Evolutionary conservation across 2,888 invertebrate genomes (phyloP).

Genomic region (Anagyrus pseudococci): DNA sequence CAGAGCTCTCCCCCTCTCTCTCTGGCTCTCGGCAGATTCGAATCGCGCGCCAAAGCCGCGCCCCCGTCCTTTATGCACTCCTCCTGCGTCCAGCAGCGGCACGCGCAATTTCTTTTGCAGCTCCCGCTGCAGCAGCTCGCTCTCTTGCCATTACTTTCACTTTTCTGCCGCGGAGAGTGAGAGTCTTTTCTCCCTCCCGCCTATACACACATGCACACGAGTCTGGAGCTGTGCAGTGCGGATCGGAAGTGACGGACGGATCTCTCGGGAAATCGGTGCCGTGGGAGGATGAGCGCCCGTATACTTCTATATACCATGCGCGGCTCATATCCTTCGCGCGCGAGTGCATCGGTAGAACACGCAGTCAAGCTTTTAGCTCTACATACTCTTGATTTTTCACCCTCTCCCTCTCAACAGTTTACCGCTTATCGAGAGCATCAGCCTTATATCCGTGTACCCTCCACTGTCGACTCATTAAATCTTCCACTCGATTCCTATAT

Average conservation of each 20-base stretch:
- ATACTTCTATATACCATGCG: too few species aligned
- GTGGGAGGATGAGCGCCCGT: too few species aligned
- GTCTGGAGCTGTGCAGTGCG: background rate
- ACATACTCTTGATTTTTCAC: background rate
- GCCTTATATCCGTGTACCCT: too few species aligned
- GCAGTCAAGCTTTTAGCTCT: background rate
- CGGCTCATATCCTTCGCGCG: background rate
- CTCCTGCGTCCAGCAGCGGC: background rate
- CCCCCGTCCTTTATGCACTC: background rate
- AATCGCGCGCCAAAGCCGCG: slow-evolving; percentile 13
- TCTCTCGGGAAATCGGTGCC: background rate
- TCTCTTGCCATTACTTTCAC: slow-evolving; percentile 15
- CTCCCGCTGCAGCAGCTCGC: background rate
- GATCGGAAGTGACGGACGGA: slow-evolving; percentile 15
- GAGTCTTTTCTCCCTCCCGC: background rate
- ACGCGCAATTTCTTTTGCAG: background rate
- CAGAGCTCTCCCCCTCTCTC: too few species aligned
- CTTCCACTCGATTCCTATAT: too few species aligned
- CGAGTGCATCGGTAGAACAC: background rate
- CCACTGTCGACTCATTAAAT: too few species aligned
- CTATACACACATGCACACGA: too few species aligned
- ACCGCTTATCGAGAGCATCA: too few species aligned
- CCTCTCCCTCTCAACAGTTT: too few species aligned
- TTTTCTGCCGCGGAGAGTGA: slow-evolving; percentile 8
- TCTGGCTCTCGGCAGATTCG: slow-evolving; percentile 13